A percentile compares a stretch with the other conserved stretches of the same genome.
Evolutionary conservation across 2,888 invertebrate genomes (phyloP).

Genomic region (Mamestra brassicae): DNA sequence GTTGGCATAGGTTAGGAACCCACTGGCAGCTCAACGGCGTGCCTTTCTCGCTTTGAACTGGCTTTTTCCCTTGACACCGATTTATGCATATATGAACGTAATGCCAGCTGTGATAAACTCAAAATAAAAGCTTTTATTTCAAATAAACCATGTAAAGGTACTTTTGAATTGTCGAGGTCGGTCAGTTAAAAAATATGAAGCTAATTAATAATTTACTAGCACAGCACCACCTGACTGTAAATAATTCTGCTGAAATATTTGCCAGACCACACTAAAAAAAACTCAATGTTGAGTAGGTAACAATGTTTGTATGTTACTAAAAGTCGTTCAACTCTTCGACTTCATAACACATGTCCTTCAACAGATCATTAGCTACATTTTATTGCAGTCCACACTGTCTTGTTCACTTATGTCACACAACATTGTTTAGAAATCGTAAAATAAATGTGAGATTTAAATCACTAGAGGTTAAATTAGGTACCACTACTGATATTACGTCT

Average conservation of each 20-base stretch:
- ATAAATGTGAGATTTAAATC: not conserved
- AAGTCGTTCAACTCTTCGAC: slow-evolving; percentile 39
- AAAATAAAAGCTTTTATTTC: too few relatives aligned
- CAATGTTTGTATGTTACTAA: slow-evolving; percentile 20
- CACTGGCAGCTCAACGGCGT: slow-evolving; percentile 65
- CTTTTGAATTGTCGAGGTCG: too few relatives aligned
- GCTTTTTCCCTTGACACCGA: slow-evolving; percentile 65
- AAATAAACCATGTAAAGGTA: too few relatives aligned
- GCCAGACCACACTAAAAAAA: too few relatives aligned
- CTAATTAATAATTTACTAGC: too few relatives aligned
- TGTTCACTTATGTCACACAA: not conserved
- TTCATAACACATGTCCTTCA: slow-evolving; percentile 19
- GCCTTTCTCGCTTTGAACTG: slow-evolving; percentile 65
- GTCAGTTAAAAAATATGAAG: too few relatives aligned
- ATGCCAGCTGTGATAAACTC: slow-evolving; percentile 12
- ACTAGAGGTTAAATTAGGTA: not conserved
- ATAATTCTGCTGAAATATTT: slow-evolving; percentile 3
- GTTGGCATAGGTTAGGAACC: slow-evolving; percentile 72
- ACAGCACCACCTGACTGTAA: too few relatives aligned
- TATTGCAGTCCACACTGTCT: not conserved
- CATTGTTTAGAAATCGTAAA: not conserved
- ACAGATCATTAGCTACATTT: slow-evolving; percentile 22
- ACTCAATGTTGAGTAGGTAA: not conserved
- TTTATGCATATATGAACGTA: slow-evolving; percentile 56
- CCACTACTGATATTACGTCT: too few relatives aligned